Evolutionary conservation across 2,888 invertebrate species (phyloP).

Genomic region (Yponomeuta sedellus): DNA sequence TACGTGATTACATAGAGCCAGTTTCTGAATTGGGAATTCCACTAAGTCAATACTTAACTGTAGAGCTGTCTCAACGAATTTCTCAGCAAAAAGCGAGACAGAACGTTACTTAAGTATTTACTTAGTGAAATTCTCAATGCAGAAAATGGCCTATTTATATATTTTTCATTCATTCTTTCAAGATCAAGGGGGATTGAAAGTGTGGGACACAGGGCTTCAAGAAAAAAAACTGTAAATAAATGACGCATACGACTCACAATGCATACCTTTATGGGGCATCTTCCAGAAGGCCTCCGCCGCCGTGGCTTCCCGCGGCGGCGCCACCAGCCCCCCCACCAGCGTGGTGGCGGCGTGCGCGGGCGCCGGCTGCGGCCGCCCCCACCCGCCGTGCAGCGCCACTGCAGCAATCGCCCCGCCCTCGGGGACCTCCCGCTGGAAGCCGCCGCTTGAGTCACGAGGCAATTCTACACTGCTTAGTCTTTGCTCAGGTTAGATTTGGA

Average conservation of each 20-base stretch:
- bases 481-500: background rate
- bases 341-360: slow-evolving; percentile 75
- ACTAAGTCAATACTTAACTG: too few relatives aligned
- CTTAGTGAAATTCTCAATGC: too few relatives aligned
- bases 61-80: too few relatives aligned
- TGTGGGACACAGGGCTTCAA: background rate
- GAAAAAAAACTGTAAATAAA: background rate
- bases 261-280: slow-evolving; percentile 89
- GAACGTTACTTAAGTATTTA: too few relatives aligned
- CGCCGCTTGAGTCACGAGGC: background rate
- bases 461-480: background rate
- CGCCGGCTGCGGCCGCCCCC: slow-evolving; percentile 79
- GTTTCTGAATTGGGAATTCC: too few relatives aligned
- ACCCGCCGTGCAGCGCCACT: slow-evolving; percentile 77
- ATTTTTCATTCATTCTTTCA: too few relatives aligned
- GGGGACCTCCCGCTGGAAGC: background rate
- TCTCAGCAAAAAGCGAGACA: too few relatives aligned
- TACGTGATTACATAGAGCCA: too few relatives aligned
- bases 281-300: slow-evolving; percentile 88
- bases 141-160: too few relatives aligned
- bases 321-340: slow-evolving; percentile 80
- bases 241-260: background rate
- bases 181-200: too few relatives aligned
- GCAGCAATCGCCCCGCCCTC: slow-evolving; percentile 44
- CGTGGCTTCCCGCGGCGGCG: slow-evolving; percentile 83